phyloP scores from a whole-genome alignment of 2,888 invertebrate genomes.

The Drosophila conformis region DNA sequence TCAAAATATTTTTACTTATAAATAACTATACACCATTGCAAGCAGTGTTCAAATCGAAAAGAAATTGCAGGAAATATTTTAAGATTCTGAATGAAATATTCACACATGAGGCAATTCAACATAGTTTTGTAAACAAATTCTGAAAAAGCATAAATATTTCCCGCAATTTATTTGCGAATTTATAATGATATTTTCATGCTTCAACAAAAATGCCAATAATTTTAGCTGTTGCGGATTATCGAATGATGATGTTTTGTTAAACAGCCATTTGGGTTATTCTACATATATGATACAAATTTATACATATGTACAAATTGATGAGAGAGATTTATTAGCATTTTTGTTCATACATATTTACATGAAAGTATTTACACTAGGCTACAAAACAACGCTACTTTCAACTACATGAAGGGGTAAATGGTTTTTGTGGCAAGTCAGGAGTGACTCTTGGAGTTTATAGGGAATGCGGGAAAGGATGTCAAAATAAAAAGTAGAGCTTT shows the following conservation, averaged over 20 bases:
- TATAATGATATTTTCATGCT: slow-evolving; percentile 50
- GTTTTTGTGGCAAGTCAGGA: slow-evolving; percentile 87
- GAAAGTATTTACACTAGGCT: slow-evolving; percentile 72
- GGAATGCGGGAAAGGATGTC: slow-evolving; percentile 53
- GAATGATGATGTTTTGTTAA: slow-evolving; percentile 38
- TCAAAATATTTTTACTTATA: slow-evolving; percentile 45
- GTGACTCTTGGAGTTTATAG: slow-evolving; percentile 86
- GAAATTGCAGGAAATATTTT: slow-evolving; percentile 40
- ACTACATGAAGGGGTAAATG: slow-evolving; percentile 87
- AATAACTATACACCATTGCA: slow-evolving; percentile 51
- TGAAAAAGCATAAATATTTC: slow-evolving; percentile 5
- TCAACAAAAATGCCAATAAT: slow-evolving; percentile 79
- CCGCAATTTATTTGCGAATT: slow-evolving; percentile 42
- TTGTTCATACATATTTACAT: slow-evolving; percentile 69
- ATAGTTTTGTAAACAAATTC: slow-evolving; percentile 4
- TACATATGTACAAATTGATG: slow-evolving; percentile 56
- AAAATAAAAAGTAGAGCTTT: slow-evolving; percentile 38
- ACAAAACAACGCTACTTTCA: slow-evolving; percentile 82
- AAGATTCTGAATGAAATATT: slow-evolving; percentile 7
- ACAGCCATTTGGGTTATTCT: slow-evolving; percentile 21
- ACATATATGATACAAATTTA: slow-evolving; percentile 26
- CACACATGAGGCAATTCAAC: slow-evolving; percentile 10
- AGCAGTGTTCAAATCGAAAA: slow-evolving; percentile 19
- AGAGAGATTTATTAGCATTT: slow-evolving; percentile 74
- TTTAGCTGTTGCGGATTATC: slow-evolving; percentile 40